Base-by-base conservation (phyloP, 2,797 vertebrate species). In the Anguilla obscura region DNA sequence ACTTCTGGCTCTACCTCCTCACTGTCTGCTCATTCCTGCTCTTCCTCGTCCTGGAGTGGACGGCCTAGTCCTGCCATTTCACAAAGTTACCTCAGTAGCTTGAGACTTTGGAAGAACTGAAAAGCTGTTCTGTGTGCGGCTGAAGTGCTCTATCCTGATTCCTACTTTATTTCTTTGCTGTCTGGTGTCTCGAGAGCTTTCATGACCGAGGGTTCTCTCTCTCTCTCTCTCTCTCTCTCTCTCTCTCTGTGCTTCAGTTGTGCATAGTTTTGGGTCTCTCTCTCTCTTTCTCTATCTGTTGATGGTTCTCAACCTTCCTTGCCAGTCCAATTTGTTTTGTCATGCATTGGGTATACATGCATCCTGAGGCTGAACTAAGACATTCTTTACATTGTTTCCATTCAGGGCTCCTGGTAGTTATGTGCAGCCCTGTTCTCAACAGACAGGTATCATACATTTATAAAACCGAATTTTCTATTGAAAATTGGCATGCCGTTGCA, bases 1-100 rank as follows among this genome's bases (percentile, higher is more conserved):
- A 88, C 83, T 90, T 87, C 66, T 7, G 50, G 21, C 24, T 89
- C 58, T 90, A 91, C 85, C 40, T 89, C 33, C 3, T 88, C 52
- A 71, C 82, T 6, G 12, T 87, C 8, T 56, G 50, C 84, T 2
- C 56, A 8, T 88, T 91, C 86, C 76, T 89, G 10, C 14, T 82
- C 30, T 16, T 84, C 27, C 84, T 91, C 4, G 40, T 48, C 74
- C 8, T 79, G 2, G 33, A 90, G 82, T 92, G 89, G 91, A 36
- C 1, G 9, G 58, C 30, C 58, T 85, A 63, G 36, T 27, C n/a
- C 0, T 3, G 45, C 10, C 79, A 7, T 18, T 48, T 6, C 24
- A 16, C 79, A n/a, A 8, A 14, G 74, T 5, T 6, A 10, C 16
- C 12, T 71, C 18, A 16, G 71, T 18, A 40, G 30, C n/a, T 76